Conservation (phyloP, 2,888 invertebrate species). For the Andricus quercusramuli region DNA sequence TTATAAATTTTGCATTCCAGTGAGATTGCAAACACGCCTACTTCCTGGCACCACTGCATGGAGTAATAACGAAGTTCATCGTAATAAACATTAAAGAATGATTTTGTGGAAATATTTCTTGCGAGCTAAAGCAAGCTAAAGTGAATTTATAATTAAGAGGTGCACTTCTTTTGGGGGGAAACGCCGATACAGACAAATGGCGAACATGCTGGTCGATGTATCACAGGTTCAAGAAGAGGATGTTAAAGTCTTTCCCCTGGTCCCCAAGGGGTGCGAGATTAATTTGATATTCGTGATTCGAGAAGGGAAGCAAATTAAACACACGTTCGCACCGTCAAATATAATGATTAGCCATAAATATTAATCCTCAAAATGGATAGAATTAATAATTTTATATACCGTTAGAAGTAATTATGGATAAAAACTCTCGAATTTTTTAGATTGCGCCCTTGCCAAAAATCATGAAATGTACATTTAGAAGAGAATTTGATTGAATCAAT, state of each 20-base stretch:
- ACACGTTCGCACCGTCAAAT: background rate
- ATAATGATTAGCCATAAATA: background rate
- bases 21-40: slow-evolving; percentile 36
- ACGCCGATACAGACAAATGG: slow-evolving; percentile 24
- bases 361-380: background rate
- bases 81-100: slow-evolving; percentile 22
- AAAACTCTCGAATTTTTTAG: too few species aligned
- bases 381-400: background rate
- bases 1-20: slow-evolving; percentile 37
- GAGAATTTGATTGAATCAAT: too few species aligned
- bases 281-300: background rate
- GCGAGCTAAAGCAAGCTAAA: background rate
- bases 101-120: slow-evolving; percentile 18
- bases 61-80: slow-evolving; percentile 24
- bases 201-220: background rate
- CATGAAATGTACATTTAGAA: too few species aligned
- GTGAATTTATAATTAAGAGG: slow-evolving; percentile 36
- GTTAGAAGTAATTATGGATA: too few species aligned
- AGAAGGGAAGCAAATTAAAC: background rate
- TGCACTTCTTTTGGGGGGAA: background rate
- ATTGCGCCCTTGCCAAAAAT: too few species aligned
- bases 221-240: background rate
- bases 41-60: slow-evolving; percentile 2
- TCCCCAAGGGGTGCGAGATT: slow-evolving; percentile 15
- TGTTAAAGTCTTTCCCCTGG: slow-evolving; percentile 9